phyloP scores from a whole-genome alignment of 2,113 vertebrate species.

The Emydura subglobosa region DNA sequence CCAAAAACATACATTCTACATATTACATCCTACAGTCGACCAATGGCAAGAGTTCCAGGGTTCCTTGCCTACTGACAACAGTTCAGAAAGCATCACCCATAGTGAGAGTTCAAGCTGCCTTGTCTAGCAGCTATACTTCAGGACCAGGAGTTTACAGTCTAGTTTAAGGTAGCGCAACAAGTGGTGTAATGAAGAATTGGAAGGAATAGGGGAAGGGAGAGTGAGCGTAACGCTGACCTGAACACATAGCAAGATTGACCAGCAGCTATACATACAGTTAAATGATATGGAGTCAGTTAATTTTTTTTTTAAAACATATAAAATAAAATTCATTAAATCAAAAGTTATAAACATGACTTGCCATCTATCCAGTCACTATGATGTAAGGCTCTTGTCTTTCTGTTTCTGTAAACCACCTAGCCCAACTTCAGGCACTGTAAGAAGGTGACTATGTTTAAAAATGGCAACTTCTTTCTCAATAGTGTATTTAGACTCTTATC shows the following conservation, averaged over 20 bases:
- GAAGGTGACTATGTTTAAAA: not conserved
- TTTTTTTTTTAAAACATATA: too few relatives aligned
- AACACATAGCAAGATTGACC: not conserved
- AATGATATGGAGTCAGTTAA: not conserved
- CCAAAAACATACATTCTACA: not conserved
- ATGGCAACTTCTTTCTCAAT: not conserved
- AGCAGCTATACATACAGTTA: not conserved
- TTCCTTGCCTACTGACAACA: not conserved
- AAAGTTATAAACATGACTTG: not conserved
- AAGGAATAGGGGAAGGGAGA: not conserved
- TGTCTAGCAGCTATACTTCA: not conserved
- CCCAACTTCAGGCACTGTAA: not conserved
- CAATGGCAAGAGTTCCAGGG: not conserved
- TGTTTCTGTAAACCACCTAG: not conserved
- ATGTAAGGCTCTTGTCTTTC: not conserved
- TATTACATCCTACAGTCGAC: not conserved
- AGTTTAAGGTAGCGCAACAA: not conserved
- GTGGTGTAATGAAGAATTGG: not conserved
- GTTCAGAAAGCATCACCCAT: not conserved
- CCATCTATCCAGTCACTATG: not conserved
- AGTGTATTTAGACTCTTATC: not conserved
- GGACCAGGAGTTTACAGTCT: not conserved
- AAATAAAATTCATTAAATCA: not conserved
- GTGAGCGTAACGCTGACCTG: not conserved
- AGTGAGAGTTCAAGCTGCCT: not conserved